Base-by-base conservation (phyloP, 2,888 invertebrate species). In the Meganola albula region DNA sequence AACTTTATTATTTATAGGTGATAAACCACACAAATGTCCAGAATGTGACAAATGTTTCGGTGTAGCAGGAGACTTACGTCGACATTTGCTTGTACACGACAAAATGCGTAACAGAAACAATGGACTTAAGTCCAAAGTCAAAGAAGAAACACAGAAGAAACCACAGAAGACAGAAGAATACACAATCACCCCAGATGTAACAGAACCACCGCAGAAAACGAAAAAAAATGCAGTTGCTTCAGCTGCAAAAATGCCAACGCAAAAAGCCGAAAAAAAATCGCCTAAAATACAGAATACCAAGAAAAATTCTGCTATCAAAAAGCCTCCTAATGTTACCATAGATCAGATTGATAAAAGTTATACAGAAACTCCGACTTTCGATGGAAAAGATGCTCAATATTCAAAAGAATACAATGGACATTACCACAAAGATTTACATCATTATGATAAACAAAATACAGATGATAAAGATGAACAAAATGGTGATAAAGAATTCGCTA, bases 31-130 rank as follows among this genome's bases (percentile, higher is more conserved):
- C 72, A 87, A 89, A 4, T 95, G 95, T 56, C 75, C 87, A 1
- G 84, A 92, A 1, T 96, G 96, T 65, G 91, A 90, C 0, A 96
- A 95, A 63, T 90, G 91, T 12, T 96, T 96, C 79, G 89, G 96
- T 3, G 93, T 93, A 0, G 88, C 92, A 2, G 93, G 93, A 9
- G 96, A 96, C 67, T 90, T 96, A 83, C 92, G 93, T 32, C 88
- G 96, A 0, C 96, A 96, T 64, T 82, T 90, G 65, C 89, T 90
- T 29, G 92, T 92, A 0, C 96, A 96, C 70, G 75, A 77, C 25
- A 78, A 76, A 31, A 43, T 66, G 6, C 64, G 72, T n/a, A 48
- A 50, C 38, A 41, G 66, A 1, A 41, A 58, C 27, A 64, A 60
- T 16, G 68, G 70, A 7, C 53, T 50, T 8, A 69, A 66, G 27